These are phyloP conservation scores for Tribolium madens DNA, from an alignment of 1,140 invertebrate genomes.

Conservation along the genomic window DNA sequence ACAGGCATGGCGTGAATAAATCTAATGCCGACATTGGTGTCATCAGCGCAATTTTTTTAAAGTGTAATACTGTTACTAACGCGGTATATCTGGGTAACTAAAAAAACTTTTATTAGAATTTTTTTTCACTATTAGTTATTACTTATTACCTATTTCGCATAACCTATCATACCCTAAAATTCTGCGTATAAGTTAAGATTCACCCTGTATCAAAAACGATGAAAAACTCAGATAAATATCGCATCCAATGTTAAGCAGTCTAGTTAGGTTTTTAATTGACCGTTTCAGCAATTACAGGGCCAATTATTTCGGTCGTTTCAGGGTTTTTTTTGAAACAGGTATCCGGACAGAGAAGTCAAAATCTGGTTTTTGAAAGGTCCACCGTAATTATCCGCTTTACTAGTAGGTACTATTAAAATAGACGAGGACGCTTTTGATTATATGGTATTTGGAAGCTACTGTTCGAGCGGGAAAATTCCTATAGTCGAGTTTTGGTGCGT, in stretches of 20 bases:
- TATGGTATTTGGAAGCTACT: slow-evolving; percentile 20
- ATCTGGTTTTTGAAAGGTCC: neutral
- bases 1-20: no score
- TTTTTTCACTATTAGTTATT: no score
- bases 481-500: neutral
- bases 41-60: no score
- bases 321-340: neutral
- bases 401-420: slow-evolving; percentile 9
- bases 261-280: slow-evolving; percentile 20
- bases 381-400: slow-evolving; percentile 28
- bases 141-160: no score
- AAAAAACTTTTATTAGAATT: no score
- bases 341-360: neutral
- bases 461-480: slow-evolving; percentile 18
- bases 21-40: no score
- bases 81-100: no score
- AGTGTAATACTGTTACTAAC: no score
- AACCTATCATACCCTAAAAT: no score
- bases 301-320: slow-evolving; percentile 5
- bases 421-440: slow-evolving; percentile 9
- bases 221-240: slow-evolving; percentile 16
- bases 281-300: slow-evolving; percentile 14
- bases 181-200: no score
- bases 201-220: neutral
- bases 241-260: slow-evolving; percentile 1